Conservation (phyloP, 2,113 vertebrate genomes). For the Aptenodytes patagonicus region DNA sequence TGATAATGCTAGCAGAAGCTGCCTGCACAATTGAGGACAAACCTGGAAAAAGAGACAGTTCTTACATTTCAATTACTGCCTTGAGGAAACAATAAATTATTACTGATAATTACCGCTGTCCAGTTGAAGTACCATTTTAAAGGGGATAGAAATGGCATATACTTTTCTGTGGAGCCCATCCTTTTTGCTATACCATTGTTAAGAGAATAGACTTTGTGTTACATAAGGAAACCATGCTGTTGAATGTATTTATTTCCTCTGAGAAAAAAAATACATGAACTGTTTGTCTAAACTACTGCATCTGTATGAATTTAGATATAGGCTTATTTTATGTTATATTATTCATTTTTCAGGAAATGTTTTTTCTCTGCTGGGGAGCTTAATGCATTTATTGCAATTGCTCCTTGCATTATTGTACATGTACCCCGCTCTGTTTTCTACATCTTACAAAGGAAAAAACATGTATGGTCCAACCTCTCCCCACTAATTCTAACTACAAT, state of each 20-base stretch:
- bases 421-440: not conserved
- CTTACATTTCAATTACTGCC: constrained; percentile 23
- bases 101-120: constrained; percentile 5
- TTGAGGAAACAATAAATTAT: constrained; percentile 36
- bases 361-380: not conserved
- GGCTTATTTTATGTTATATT: not conserved
- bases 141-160: not conserved
- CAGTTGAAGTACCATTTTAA: not conserved
- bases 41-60: not conserved
- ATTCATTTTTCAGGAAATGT: not conserved
- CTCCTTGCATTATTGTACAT: not conserved
- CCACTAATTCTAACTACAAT: not conserved
- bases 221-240: not conserved
- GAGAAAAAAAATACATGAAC: not conserved
- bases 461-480: not conserved
- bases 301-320: not conserved
- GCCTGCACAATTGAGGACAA: not conserved
- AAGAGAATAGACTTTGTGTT: not conserved
- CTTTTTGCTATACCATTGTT: not conserved
- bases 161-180: not conserved
- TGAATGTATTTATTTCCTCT: not conserved
- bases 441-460: not conserved
- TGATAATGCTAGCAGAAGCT: constrained; percentile 19
- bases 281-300: not conserved
- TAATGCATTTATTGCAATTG: not conserved